phyloP scores from a whole-genome alignment of 2,888 invertebrate species.

The Cantharis nigra region DNA sequence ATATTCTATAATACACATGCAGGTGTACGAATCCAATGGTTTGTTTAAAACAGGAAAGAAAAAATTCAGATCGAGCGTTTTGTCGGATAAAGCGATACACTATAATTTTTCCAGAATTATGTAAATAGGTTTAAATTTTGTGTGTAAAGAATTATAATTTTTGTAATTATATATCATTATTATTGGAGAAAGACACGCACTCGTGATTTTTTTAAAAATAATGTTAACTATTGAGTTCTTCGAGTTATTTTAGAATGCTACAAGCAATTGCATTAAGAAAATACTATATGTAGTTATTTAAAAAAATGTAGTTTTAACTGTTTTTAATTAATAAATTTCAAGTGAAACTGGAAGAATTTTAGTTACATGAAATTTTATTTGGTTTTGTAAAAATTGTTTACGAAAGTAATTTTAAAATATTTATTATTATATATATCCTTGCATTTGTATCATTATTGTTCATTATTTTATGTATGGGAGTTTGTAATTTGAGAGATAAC shows the following conservation, averaged over 20 bases:
- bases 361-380: not conserved
- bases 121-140: slow-evolving; percentile 13
- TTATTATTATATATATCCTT: not conserved
- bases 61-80: slow-evolving; percentile 20
- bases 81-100: slow-evolving; percentile 13
- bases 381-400: not conserved
- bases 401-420: not conserved
- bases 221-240: not conserved
- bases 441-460: not conserved
- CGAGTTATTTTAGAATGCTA: not conserved
- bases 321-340: not conserved
- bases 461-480: not conserved
- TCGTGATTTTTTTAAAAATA: not conserved
- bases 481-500: not conserved
- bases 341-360: not conserved
- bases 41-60: slow-evolving; percentile 20
- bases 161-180: slow-evolving; percentile 1
- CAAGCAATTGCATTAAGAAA: not conserved
- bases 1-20: slow-evolving; percentile 4
- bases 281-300: not conserved
- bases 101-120: slow-evolving; percentile 24
- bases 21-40: slow-evolving; percentile 8
- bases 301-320: not conserved
- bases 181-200: slow-evolving; percentile 1
- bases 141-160: slow-evolving; percentile 5